Evolutionary conservation across 2,113 vertebrate species (phyloP).

Genomic region (Ursus arctos): DNA sequence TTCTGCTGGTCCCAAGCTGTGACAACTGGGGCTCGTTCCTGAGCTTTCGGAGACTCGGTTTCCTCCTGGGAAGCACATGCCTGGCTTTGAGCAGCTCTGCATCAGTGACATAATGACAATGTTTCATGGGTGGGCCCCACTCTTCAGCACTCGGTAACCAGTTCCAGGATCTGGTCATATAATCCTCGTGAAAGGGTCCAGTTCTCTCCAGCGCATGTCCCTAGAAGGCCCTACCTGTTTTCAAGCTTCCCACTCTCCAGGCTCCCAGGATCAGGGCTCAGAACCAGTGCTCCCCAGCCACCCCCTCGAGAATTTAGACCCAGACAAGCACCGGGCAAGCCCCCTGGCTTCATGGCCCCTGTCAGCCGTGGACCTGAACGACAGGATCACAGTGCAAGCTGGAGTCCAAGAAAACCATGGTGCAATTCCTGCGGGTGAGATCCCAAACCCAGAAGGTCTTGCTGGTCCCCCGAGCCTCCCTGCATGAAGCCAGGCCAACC

Average conservation of each 20-base stretch:
- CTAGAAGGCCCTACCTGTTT: neutral
- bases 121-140: neutral
- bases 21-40: accelerated
- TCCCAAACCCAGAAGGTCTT: neutral
- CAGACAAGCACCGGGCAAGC: neutral
- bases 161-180: neutral
- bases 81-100: neutral
- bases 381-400: neutral
- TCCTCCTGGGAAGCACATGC: neutral
- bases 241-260: neutral
- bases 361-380: neutral
- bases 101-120: accelerated
- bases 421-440: neutral
- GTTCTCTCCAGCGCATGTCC: neutral
- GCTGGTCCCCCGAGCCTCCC: neutral
- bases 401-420: neutral
- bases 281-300: neutral
- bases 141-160: neutral
- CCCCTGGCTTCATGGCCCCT: too few relatives aligned
- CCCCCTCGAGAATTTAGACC: neutral
- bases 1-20: neutral
- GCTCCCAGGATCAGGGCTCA: neutral
- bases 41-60: neutral
- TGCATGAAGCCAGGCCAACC: neutral
- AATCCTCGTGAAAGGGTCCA: neutral